Conservation (phyloP, 2,888 invertebrate genomes). For the Trichogramma dendrolimi region DNA sequence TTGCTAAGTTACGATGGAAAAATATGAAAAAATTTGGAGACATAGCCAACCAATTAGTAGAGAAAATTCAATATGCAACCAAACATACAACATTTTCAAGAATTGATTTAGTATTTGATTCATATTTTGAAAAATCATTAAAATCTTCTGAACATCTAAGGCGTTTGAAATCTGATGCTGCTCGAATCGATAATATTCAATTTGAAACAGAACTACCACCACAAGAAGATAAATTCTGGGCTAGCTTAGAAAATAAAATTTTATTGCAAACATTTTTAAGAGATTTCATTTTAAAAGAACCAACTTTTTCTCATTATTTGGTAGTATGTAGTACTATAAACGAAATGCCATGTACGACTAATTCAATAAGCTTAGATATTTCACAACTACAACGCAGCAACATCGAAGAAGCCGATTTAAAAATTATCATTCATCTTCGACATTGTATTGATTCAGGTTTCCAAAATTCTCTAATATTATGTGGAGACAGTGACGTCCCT, state of each 20-base stretch:
- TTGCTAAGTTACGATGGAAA: slow-evolving; percentile 11
- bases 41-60: neutral
- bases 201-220: slow-evolving; percentile 2
- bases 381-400: slow-evolving; percentile 6
- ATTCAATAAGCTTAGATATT: neutral
- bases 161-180: neutral
- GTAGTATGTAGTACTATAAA: slow-evolving; percentile 13
- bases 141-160: slow-evolving; percentile 7
- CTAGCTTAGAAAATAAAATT: slow-evolving; percentile 12
- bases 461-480: slow-evolving; percentile 8
- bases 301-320: slow-evolving; percentile 1
- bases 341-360: slow-evolving; percentile 2
- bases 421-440: slow-evolving; percentile 13
- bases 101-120: slow-evolving; percentile 2
- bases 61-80: neutral
- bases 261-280: slow-evolving; percentile 18
- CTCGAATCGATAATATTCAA: neutral
- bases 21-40: neutral
- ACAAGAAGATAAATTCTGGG: slow-evolving; percentile 15
- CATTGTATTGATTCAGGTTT: slow-evolving; percentile 1
- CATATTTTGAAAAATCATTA: slow-evolving; percentile 16
- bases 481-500: slow-evolving; percentile 17
- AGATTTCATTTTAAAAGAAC: slow-evolving; percentile 2
- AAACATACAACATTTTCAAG: neutral
- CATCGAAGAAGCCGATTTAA: slow-evolving; percentile 17